Base-by-base conservation (phyloP, 1,140 invertebrate species). In the Heliothis subflexa region DNA sequence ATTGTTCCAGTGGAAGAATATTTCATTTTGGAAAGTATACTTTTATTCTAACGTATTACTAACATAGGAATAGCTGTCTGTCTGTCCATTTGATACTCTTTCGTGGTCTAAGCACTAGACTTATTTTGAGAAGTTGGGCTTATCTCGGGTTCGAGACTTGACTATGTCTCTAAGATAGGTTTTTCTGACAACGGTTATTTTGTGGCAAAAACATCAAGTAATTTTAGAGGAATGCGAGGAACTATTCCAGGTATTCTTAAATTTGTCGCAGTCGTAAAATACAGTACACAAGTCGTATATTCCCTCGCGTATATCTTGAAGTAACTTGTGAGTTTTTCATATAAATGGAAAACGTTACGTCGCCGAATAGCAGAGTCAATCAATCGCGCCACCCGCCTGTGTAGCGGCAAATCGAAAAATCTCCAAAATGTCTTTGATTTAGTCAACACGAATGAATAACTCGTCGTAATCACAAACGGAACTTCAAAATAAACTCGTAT, bases 371-470 rank as follows among this genome's bases (percentile, higher is more conserved):
- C 55, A 72, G 80, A 87, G 84, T 87, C 86, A 84, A 87, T 87
- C 86, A 87, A 85, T 84, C 84, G 81, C 73, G 85, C 25, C 83
- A 73, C 73, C 80, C 80, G 85, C 72, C 78, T 85, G 83, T 85
- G 85, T 83, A 86, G 85, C 83, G 85, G 85, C 83, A 86, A 86
- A 86, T 86, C 85, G 85, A 85, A 85, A 84, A 84, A 82, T 84
- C 78, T 82, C 78, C 78, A 83, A 83, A 86, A 86, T 85, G 79
- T 83, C 81, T 83, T 81, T 81, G 80, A 83, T 83, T 83, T 81
- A 78, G 78, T 81, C 79, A 66, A 77, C 62, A 73, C 61, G 78
- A 78, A 82, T 82, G 73, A 82, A 82, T 78, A 79, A 76, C 66
- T 71, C 70, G 54, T 76, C 72, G 79, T 78, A 80, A 84, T 78